A percentile compares a stretch with the other conserved stretches of the same genome.
These are phyloP conservation scores for Enteromius argenteus DNA, from an alignment of 2,797 vertebrate species.

Conservation along the genomic window DNA sequence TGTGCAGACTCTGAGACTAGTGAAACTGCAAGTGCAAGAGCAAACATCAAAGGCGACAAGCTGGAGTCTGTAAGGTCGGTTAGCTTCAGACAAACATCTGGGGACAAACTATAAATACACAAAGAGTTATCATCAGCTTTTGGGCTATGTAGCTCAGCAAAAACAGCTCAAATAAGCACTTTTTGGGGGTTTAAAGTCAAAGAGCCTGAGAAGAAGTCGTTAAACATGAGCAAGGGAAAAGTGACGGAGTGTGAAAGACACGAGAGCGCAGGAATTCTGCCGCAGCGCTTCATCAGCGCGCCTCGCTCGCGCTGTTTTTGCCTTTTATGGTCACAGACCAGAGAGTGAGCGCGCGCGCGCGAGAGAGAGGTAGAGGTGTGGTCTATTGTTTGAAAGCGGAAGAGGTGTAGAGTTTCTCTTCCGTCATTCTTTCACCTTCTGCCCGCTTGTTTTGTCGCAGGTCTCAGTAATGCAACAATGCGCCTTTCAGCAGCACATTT, in stretches of 20 bases:
- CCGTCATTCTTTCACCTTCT: conserved; percentile 40
- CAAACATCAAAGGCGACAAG: not conserved
- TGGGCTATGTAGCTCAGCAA: conserved; percentile 42
- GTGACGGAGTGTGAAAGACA: conserved; percentile 54
- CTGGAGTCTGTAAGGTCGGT: not conserved
- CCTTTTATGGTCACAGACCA: conserved; percentile 84
- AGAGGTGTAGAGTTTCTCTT: conserved; percentile 77
- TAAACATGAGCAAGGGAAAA: conserved; percentile 37
- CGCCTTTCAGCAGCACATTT: not conserved
- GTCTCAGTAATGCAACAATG: not conserved
- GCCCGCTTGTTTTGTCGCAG: not conserved
- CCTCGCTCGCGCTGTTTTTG: conserved; percentile 75
- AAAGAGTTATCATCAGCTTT: conserved; percentile 21
- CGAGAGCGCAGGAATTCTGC: conserved; percentile 65
- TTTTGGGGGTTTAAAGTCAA: not conserved
- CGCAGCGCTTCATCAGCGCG: conserved; percentile 62
- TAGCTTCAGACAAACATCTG: not conserved
- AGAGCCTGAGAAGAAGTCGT: conserved; percentile 45
- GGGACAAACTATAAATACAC: not conserved
- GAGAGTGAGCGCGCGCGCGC: conserved; percentile 56
- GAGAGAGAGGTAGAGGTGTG: conserved; percentile 77
- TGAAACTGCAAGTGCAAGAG: not conserved
- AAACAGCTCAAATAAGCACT: not conserved
- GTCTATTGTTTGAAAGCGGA: conserved; percentile 79
- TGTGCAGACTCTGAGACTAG: not conserved